Base-by-base conservation (phyloP, 2,113 vertebrate genomes). In the Lutjanus erythropterus region DNA sequence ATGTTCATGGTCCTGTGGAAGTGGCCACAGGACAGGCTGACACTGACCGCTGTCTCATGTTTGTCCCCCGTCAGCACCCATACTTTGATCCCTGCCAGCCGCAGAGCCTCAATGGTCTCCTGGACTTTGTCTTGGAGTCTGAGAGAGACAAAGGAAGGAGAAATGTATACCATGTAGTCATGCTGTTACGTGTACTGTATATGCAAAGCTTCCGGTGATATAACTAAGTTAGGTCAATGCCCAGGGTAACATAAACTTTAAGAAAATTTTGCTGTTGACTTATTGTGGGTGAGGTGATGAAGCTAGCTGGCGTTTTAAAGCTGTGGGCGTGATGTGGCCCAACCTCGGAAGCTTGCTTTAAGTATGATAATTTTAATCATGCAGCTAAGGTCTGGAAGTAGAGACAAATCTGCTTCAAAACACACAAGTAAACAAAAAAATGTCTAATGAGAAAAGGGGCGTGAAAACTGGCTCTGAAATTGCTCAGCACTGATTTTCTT, bases 61-160 rank as follows among this genome's bases (percentile, higher is more conserved):
- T 99, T 99, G 90, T 99, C 98, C 35, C 98, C 98, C 1, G 97
- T 98, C 84, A 99, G 96, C 66, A 99, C 97, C 98, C 98, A 99
- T 18, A 99, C 96, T 94, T 99, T 98, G 90, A 99, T 99, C 55
- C 98, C 98, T 49, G 98, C 98, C 91, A 99, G 85, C 19, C 98
- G 96, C 71, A 99, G 92, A 0, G 96, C 96, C 91, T 98, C 97
- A 59, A 99, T 99, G 2, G 97, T 99, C 94, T 99, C 97, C 91
- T 97, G 96, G 67, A 99, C 97, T 93, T 98, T 98, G 65, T 99
- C 97, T 89, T 99, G 97, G 55, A 99, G 94, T 64, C 98, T 99
- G 75, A 35, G 19, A 25, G 15, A 66, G 19, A 75, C 39, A 31
- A 21, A 4, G n/a, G 42, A 41, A 37, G 44, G 53, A 16, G 59